Conservation (phyloP, 2,797 vertebrate genomes). For the Gastrophryne carolinensis region DNA sequence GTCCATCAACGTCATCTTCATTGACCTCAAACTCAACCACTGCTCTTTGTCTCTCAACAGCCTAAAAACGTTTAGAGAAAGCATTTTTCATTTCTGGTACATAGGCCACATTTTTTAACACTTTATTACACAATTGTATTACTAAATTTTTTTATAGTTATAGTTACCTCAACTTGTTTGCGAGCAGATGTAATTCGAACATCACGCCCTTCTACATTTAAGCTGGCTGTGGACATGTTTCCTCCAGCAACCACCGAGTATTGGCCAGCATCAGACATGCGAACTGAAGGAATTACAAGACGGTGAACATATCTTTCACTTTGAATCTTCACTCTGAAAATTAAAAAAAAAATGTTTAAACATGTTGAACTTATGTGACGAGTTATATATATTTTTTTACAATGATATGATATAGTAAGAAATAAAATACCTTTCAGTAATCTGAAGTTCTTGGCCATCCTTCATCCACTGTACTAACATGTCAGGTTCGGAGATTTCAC, state of each 20-base stretch:
- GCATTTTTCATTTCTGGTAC: not conserved
- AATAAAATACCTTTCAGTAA: constrained; percentile 76
- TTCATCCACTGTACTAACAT: constrained; percentile 95
- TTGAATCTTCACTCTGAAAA: constrained; percentile 76
- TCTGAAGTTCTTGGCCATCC: constrained; percentile 88
- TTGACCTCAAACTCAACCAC: constrained; percentile 87
- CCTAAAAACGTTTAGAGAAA: constrained; percentile 59
- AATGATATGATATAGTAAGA: not conserved
- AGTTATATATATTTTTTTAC: not conserved
- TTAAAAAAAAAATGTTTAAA: not conserved
- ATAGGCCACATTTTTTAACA: too few species aligned
- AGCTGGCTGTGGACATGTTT: constrained; percentile 84
- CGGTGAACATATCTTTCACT: constrained; percentile 90
- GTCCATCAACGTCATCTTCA: constrained; percentile 83
- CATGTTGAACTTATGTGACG: not conserved
- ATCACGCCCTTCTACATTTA: constrained; percentile 90
- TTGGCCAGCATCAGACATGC: constrained; percentile 87
- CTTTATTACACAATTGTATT: too few species aligned
- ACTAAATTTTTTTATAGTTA: too few species aligned
- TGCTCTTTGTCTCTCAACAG: constrained; percentile 81
- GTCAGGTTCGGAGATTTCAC: constrained; percentile 95
- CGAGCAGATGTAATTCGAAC: constrained; percentile 71
- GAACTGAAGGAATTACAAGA: constrained; percentile 86
- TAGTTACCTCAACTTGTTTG: constrained; percentile 72
- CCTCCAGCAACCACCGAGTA: constrained; percentile 94